Percentiles rank a stretch among this genome's conserved stretches.
Conservation (phyloP, 2,888 invertebrate genomes). For the Odontomyia ornata region DNA sequence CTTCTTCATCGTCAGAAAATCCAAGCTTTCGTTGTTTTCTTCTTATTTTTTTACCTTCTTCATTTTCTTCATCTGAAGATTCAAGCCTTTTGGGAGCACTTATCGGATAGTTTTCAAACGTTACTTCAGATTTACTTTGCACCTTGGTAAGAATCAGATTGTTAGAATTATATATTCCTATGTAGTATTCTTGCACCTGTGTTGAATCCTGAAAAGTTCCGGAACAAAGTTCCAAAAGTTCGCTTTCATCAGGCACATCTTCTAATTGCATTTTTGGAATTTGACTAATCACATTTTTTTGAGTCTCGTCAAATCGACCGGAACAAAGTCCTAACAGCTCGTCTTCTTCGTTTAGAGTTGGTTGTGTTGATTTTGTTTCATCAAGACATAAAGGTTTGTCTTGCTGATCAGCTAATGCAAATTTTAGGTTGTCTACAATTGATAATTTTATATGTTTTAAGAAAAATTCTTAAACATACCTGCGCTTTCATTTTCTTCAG, state of each 20-base stretch:
- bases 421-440: no score
- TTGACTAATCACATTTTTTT: slow-evolving; percentile 38
- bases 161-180: not conserved
- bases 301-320: slow-evolving; percentile 67
- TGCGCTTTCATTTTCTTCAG: slow-evolving; percentile 56
- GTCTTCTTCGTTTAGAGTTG: slow-evolving; percentile 59
- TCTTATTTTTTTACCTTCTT: slow-evolving; percentile 54
- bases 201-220: slow-evolving; percentile 66
- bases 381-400: slow-evolving; percentile 3
- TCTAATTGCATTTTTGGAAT: slow-evolving; percentile 37
- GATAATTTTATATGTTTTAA: no score
- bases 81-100: slow-evolving; percentile 8
- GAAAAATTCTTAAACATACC: slow-evolving; percentile 6
- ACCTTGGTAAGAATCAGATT: no score
- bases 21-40: slow-evolving; percentile 52
- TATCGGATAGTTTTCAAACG: not conserved
- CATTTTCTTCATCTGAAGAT: slow-evolving; percentile 56
- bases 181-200: no score
- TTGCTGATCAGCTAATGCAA: no score
- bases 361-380: not conserved
- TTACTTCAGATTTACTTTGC: not conserved
- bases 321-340: slow-evolving; percentile 68
- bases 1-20: slow-evolving; percentile 65
- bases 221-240: slow-evolving; percentile 68
- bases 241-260: slow-evolving; percentile 63